phyloP scores from a whole-genome alignment of 2,888 invertebrate species.

The Ypsolopha scabrella region DNA sequence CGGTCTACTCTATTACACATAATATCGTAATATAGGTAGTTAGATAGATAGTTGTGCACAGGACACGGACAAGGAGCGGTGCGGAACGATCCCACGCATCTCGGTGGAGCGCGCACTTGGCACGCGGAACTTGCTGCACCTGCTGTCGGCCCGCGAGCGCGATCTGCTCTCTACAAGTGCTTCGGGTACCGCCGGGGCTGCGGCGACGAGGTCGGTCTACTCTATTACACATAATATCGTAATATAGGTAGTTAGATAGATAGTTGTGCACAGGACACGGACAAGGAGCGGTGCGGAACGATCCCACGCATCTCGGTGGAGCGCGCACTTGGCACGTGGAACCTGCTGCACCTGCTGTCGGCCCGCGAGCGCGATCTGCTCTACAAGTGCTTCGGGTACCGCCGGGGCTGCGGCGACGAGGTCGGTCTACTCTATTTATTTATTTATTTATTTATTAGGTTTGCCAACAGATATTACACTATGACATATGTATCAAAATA shows the following conservation, averaged over 20 bases:
- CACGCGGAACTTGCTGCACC: slow-evolving; percentile 71
- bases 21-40: not conserved
- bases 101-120: slow-evolving; percentile 76
- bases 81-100: slow-evolving; percentile 75
- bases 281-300: too few relatives aligned
- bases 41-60: slow-evolving; percentile 24
- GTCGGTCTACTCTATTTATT: slow-evolving; percentile 16
- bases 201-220: slow-evolving; percentile 52
- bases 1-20: not conserved
- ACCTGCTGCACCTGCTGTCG: slow-evolving; percentile 73
- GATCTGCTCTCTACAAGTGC: slow-evolving; percentile 79
- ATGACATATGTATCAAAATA: too few relatives aligned
- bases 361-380: slow-evolving; percentile 76
- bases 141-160: slow-evolving; percentile 76
- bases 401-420: slow-evolving; percentile 67
- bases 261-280: too few relatives aligned
- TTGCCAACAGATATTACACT: too few relatives aligned
- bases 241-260: too few relatives aligned
- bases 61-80: slow-evolving; percentile 77
- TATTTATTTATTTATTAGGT: too few relatives aligned
- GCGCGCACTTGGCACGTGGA: slow-evolving; percentile 74
- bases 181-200: slow-evolving; percentile 76
- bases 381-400: slow-evolving; percentile 80
- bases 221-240: too few relatives aligned
- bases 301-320: slow-evolving; percentile 72